Evolutionary conservation across 2,113 vertebrate species (phyloP).

Genomic region (Corynorhinus townsendii): DNA sequence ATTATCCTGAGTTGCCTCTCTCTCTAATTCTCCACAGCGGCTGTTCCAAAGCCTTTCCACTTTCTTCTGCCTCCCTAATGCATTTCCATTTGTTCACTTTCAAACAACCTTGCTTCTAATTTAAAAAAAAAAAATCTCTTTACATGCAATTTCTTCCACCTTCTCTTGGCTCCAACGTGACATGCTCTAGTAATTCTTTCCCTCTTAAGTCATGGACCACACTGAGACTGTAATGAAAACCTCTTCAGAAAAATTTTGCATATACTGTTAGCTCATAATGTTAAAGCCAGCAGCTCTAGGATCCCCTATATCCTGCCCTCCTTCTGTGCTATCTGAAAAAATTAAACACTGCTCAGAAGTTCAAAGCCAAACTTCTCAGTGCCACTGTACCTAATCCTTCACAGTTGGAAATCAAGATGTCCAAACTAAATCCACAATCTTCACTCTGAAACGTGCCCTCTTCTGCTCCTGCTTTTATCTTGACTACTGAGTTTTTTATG

Average conservation of each 20-base stretch:
- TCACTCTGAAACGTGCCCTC: rapidly evolving
- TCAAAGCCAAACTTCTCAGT: background rate
- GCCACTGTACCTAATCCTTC: too few species aligned
- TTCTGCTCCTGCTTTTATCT: too few species aligned
- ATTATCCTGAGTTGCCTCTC: background rate
- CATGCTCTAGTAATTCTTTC: background rate
- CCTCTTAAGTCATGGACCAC: background rate
- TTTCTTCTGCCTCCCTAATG: background rate
- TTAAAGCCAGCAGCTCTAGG: background rate
- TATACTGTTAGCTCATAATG: too few species aligned
- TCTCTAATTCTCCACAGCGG: background rate
- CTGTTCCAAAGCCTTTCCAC: background rate
- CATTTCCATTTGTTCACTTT: background rate
- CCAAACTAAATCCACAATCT: background rate
- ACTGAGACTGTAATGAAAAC: background rate
- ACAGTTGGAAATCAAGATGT: background rate
- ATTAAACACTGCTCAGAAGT: background rate
- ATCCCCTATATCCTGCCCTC: background rate
- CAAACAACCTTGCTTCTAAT: background rate
- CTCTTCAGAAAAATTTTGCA: background rate
- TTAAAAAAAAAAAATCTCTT: background rate
- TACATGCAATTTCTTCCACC: background rate
- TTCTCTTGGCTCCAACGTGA: background rate
- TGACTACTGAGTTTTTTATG: background rate
- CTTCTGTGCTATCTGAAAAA: background rate